Evolutionary conservation across 2,113 vertebrate species (phyloP), one percentile per base, ranked within the genome.

Genomic region (Nannospalax galili): DNA sequence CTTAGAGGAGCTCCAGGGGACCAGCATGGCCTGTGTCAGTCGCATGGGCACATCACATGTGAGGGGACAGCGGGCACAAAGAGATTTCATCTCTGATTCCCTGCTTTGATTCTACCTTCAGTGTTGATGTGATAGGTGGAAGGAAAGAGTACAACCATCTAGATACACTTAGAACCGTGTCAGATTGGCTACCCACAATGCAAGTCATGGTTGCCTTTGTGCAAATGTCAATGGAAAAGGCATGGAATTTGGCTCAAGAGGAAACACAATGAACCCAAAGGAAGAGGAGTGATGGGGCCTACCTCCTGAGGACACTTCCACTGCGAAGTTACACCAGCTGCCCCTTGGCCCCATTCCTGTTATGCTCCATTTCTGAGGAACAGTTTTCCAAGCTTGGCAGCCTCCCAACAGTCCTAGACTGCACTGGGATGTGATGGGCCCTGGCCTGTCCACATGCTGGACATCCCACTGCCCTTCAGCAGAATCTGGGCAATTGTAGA

Each of bases 121-220:
- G 30, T 3, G 7, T 1, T 37, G 14, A 32, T 28, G 64, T 67
- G 35, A 45, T n/a, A 56, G 32, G 62, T 30, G 26, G 32, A 15
- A 84, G 26, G 62, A 88, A n/a, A 56, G 19, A 22, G 15, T 28
- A 37, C 35, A 26, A 37, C 32, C 69, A 11, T 73, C 0, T 3
- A 42, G 40, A 48, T 0, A 7, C 56, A 32, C 37, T 30, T 6
- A 35, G n/a, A 20, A 56, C 7, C 17, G 1, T 1, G 0, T 12
- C n/a, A 20, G 11, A 64, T 19, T 3, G 19, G 64, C 52, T 4
- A 16, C 0, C 0, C 0, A 32, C 52, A 56, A n/a, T 48, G 65
- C 9, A 35, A 15, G 60, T 2, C 45, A 16, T 2, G 6, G 11
- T 24, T 42, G 16, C 52, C 69, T 77, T 58, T 84, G 77, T 64